Evolutionary conservation across 2,113 vertebrate genomes (phyloP), one percentile per base, ranked within the genome.

Genomic region (Elaphurus davidianus): DNA sequence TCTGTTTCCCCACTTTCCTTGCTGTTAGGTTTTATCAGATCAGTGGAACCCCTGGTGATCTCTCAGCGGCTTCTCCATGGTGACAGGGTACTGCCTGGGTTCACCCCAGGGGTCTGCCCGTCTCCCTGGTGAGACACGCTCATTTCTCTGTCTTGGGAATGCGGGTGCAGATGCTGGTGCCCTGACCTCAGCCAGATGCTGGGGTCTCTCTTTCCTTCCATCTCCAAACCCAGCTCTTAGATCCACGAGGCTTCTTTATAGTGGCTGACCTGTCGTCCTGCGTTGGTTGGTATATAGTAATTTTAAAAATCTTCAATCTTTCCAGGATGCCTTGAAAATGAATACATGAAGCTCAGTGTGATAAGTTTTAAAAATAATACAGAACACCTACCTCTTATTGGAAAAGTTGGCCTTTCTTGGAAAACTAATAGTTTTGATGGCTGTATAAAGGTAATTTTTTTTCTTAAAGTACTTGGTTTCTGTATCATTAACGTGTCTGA

Each of bases 351-450:
- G 90, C 95, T 99, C 40, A 43, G 85, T 50, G 99, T 96, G 59
- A 97, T 99, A 97, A 98, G 84, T 95, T 92, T 98, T 40, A 98
- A 98, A 59, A 98, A 99, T 59, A 98, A 93, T 50, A 94, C 62
- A 1, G 98, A 99, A 36, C 99, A 99, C 50, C 89, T 99, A 6
- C 98, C 99, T 94, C 94, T 99, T 90, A 45, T 54, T 97, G 99
- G 99, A 78, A 98, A 98, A 84, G 81, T 98, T 87, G 98, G 98
- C 33, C 97, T 99, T 78, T 97, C 95, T 86, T 99, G 99, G 99
- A 98, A 98, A 93, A 99, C 98, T 27, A 87, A 96, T 59, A 25
- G 40, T 17, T 98, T 99, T 91, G 97, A 98, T 96, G 99, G 99
- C 97, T 98, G 40, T 17, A 62, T 99, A 94, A 98, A 99, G 99